Conservation (phyloP, 2,797 vertebrate genomes). For the Epinephelus coioides region DNA sequence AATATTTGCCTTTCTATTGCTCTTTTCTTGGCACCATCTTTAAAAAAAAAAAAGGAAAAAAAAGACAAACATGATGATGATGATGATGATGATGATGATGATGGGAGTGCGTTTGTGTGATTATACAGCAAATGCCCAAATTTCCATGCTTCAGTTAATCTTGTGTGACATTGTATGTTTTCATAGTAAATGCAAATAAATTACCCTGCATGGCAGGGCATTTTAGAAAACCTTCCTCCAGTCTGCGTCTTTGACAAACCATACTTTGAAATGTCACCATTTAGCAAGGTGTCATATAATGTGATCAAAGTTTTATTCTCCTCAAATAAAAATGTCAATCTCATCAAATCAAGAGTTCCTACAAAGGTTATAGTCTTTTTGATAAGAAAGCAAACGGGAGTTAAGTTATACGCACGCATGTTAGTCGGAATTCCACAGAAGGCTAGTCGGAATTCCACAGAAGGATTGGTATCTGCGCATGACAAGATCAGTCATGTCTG, state of each 20-base stretch:
- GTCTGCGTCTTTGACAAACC: constrained; percentile 25
- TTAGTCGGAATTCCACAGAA: constrained; percentile 28
- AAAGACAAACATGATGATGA: constrained; percentile 30
- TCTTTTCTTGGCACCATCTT: constrained; percentile 65
- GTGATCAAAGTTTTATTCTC: not conserved
- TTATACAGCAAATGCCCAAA: constrained; percentile 67
- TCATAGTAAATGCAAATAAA: constrained; percentile 85
- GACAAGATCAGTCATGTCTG: not conserved
- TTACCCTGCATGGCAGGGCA: constrained; percentile 63
- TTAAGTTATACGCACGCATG: too few species aligned
- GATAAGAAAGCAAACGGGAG: rapidly evolving
- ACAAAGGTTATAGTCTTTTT: rapidly evolving
- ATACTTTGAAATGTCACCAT: too few species aligned
- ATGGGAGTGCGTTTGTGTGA: constrained; percentile 68
- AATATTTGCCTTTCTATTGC: constrained; percentile 61
- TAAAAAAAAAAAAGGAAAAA: not conserved
- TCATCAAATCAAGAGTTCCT: not conserved
- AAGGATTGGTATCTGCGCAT: not conserved
- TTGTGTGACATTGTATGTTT: constrained; percentile 82
- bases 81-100: constrained; percentile 44
- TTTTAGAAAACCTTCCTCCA: constrained; percentile 64
- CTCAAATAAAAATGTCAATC: not conserved
- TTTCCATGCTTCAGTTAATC: constrained; percentile 78
- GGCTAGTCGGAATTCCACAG: not conserved
- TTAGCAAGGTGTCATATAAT: rapidly evolving